A percentile compares a stretch with the other conserved stretches of the same genome.
These are phyloP conservation scores for Theodoxus fluviatilis DNA, from an alignment of 2,888 invertebrate genomes.

Conservation along the genomic window DNA sequence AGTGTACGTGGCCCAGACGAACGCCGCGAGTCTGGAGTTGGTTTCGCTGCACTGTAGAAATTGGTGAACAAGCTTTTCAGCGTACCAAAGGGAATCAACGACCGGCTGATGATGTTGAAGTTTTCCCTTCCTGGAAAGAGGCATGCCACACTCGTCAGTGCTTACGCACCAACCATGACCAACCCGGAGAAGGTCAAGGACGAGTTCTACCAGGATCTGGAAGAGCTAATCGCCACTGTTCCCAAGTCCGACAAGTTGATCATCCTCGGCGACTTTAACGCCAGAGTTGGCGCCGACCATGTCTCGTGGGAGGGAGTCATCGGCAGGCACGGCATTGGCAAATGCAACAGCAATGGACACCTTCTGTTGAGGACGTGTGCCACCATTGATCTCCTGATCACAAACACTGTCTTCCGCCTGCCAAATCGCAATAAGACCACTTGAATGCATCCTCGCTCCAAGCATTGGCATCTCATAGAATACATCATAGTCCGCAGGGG, in stretches of 20 bases:
- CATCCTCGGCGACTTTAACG: background rate
- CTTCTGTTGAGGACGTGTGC: too few species aligned
- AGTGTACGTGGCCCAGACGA: too few species aligned
- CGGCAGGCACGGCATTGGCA: background rate
- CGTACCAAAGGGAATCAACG: too few species aligned
- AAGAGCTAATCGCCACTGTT: background rate
- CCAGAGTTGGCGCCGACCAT: background rate
- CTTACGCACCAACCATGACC: background rate
- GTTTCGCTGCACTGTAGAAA: too few species aligned
- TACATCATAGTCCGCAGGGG: background rate
- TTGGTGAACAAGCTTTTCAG: too few species aligned
- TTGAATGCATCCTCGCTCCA: background rate
- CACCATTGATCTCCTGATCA: background rate
- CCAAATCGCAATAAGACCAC: background rate
- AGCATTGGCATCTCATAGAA: background rate
- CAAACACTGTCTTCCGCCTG: background rate
- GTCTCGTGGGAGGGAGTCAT: background rate
- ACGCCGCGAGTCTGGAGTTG: too few species aligned
- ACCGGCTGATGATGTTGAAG: too few species aligned
- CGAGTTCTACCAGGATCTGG: background rate
- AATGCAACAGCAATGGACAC: constrained; percentile 8
- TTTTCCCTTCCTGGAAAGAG: too few species aligned
- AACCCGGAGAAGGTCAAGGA: background rate
- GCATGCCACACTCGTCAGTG: background rate
- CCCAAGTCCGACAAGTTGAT: background rate